These are phyloP conservation scores for Phoxinus phoxinus DNA, from an alignment of 2,113 vertebrate species.

Conservation along the genomic window DNA sequence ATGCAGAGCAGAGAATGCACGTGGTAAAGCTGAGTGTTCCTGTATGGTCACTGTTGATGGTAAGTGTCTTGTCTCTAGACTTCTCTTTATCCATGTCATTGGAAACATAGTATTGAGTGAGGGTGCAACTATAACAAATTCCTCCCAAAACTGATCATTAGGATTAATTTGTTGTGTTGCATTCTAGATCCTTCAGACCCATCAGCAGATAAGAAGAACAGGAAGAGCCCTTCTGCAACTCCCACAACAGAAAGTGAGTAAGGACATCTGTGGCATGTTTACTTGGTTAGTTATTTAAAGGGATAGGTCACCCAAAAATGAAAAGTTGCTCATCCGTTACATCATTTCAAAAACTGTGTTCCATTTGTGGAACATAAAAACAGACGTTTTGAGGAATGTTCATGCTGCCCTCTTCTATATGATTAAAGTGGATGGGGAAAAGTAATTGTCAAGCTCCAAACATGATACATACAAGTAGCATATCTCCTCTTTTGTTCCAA, in stretches of 20 bases:
- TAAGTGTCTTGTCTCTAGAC: slow-evolving; percentile 67
- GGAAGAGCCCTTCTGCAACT: slow-evolving; percentile 44
- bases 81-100: not conserved
- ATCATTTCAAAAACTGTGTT: not conserved
- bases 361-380: not conserved
- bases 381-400: not conserved
- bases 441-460: not conserved
- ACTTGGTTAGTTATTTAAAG: not conserved
- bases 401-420: not conserved
- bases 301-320: not conserved
- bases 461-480: not conserved
- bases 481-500: not conserved
- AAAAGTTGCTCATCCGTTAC: not conserved
- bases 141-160: not conserved
- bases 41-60: slow-evolving; percentile 92
- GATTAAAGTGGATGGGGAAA: not conserved
- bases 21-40: slow-evolving; percentile 83
- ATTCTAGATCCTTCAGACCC: slow-evolving; percentile 52
- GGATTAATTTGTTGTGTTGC: not conserved
- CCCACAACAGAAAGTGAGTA: slow-evolving; percentile 61
- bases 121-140: not conserved
- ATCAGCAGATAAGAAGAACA: slow-evolving; percentile 56
- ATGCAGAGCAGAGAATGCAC: slow-evolving; percentile 84
- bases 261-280: not conserved
- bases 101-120: not conserved